These are phyloP conservation scores for Plutomurus gul DNA, from an alignment of 1,140 invertebrate genomes.

Conservation along the genomic window DNA sequence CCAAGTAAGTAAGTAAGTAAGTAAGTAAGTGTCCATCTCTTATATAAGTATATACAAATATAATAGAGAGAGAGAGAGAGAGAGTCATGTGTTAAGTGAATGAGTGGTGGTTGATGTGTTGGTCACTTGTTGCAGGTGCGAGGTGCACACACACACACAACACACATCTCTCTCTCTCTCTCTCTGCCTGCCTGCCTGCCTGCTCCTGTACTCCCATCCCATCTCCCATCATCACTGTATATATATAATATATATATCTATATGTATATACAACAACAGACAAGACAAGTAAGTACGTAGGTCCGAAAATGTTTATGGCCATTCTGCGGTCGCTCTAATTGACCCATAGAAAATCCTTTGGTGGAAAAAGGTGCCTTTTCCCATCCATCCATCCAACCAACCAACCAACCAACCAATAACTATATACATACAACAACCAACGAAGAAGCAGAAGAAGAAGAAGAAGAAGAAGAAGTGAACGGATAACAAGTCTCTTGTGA, in stretches of 20 bases:
- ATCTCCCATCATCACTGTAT: no score
- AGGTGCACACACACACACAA: neutral
- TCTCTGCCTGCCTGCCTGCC: neutral
- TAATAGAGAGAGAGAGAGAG: neutral
- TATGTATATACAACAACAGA: no score
- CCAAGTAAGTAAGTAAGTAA: neutral
- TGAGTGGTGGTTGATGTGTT: neutral
- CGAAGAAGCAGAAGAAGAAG: neutral
- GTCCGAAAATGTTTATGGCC: no score
- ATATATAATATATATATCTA: no score
- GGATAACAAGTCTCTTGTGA: no score
- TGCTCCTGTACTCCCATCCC: neutral
- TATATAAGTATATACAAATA: neutral
- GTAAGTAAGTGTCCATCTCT: neutral
- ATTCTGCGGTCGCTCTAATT: no score
- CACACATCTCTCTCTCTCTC: neutral
- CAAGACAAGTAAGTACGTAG: no score
- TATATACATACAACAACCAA: no score
- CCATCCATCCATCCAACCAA: no score
- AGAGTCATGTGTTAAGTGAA: neutral
- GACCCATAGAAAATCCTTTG: no score
- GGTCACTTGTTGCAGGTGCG: constrained; percentile 10
- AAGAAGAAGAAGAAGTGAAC: neutral
- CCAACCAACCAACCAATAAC: no score
- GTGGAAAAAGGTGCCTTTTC: no score